Evolutionary conservation across 1,140 invertebrate species (phyloP), one percentile per base, ranked within the genome.

Genomic region (Drosophila pseudoobscura): DNA sequence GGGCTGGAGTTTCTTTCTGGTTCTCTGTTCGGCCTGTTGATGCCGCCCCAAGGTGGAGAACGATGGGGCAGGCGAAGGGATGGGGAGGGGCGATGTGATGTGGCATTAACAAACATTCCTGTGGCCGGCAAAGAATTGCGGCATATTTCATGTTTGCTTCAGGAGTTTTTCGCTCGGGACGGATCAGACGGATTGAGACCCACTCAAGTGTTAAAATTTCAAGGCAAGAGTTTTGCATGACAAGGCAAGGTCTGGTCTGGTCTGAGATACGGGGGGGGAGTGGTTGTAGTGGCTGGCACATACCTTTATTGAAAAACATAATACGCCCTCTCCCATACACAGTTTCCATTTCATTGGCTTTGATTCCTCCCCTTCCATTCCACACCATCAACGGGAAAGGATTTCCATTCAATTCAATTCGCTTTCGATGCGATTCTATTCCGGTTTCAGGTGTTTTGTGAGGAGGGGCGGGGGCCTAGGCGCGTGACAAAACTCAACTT

Each of bases 141-240:
- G 70, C 74, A 87, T 87, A 87, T 87, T 87, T 87, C 80, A 85
- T 85, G 78, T 85, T 78, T 75, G 82, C 82, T 60, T 65, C 77
- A 85, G 78, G 69, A 53, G 50, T 54, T 79, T 75, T 43, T 20
- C 20, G 39, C 57, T 46, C 65, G 44, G 57, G 61, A 39, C 70
- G 74, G 78, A 64, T 88, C 55, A 80, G 64, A 20, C 20, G 20
- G 20, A 20, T 20, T 20, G 20, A 80, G 64, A 78, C n/a, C 56
- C 82, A 74, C 53, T 87, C 82, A 75, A 87, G 82, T 87, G 82
- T 87, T 82, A 87, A 87, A 80, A 78, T 87, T 85, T 85, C 60
- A 49, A 68, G 73, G 61, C 64, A 61, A 65, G 45, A 70, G 82
- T 80, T 85, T 87, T 87, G 82, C 82, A 87, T 87, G 83, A 57